Conservation (phyloP, 1,140 invertebrate genomes). For the Eumeta japonica region DNA sequence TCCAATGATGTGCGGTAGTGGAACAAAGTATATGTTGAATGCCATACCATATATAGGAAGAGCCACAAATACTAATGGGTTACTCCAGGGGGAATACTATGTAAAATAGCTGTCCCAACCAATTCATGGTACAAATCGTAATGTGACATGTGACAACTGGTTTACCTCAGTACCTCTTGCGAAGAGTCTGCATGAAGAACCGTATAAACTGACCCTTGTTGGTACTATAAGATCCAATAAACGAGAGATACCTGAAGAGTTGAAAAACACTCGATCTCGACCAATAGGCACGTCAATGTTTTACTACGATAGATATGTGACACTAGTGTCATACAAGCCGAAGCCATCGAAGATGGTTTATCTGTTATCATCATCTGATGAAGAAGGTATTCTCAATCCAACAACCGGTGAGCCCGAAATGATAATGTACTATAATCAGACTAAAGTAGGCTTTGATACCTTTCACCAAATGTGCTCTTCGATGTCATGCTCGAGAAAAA, state of each 20-base stretch:
- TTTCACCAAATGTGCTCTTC: slow-evolving; percentile 11
- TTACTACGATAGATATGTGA: slow-evolving; percentile 26
- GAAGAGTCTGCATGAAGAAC: slow-evolving; percentile 15
- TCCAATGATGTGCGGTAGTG: no score
- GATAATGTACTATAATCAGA: slow-evolving; percentile 11
- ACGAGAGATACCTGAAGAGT: slow-evolving; percentile 26
- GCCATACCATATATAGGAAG: slow-evolving; percentile 28
- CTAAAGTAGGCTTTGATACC: slow-evolving; percentile 13
- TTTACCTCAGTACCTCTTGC: slow-evolving; percentile 25
- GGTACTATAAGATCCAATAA: slow-evolving; percentile 27
- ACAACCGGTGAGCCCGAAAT: slow-evolving; percentile 7
- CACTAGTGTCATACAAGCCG: slow-evolving; percentile 32
- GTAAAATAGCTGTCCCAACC: slow-evolving; percentile 13
- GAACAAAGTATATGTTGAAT: slow-evolving; percentile 33
- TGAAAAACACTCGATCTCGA: slow-evolving; percentile 15
- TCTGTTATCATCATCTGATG: slow-evolving; percentile 11
- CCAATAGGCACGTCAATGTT: slow-evolving; percentile 18
- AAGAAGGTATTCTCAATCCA: slow-evolving; percentile 10
- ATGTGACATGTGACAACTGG: no score
- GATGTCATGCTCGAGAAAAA: slow-evolving; percentile 18
- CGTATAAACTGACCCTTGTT: slow-evolving; percentile 26
- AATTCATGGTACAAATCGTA: slow-evolving; percentile 26
- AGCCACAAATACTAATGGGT: no score
- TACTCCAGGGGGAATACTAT: slow-evolving; percentile 22
- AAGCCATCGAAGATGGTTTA: slow-evolving; percentile 30